Conservation (phyloP, 2,888 invertebrate genomes). For the Sussaba pulchella region DNA sequence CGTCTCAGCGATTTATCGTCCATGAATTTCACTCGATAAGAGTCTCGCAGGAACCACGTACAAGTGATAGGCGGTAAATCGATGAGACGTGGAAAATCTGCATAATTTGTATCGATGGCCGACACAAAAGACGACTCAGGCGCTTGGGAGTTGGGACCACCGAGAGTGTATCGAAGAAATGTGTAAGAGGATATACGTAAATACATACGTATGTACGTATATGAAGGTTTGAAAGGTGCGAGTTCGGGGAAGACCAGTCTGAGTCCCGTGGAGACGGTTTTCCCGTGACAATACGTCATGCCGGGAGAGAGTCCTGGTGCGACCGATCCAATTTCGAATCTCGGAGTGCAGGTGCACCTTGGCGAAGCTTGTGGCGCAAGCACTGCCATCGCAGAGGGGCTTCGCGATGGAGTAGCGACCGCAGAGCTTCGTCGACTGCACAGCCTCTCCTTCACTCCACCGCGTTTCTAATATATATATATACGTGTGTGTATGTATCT, state of each 20-base stretch:
- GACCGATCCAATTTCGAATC: constrained; percentile 66
- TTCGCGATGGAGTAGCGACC: constrained; percentile 37
- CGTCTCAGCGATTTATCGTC: constrained; percentile 4
- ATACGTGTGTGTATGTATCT: constrained; percentile 10
- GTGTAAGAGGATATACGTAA: constrained; percentile 12
- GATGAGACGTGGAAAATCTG: constrained; percentile 41
- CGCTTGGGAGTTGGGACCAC: background rate
- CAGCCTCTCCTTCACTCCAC: constrained; percentile 33
- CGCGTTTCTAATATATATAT: constrained; percentile 16
- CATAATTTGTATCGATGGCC: constrained; percentile 65
- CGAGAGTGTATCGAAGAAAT: constrained; percentile 24
- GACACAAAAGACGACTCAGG: constrained; percentile 44
- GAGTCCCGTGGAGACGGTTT: constrained; percentile 59
- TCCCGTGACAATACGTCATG: constrained; percentile 66
- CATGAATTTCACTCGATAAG: constrained; percentile 32
- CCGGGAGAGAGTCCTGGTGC: constrained; percentile 45
- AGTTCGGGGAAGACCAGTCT: constrained; percentile 31
- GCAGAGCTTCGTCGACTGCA: constrained; percentile 23
- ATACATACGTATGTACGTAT: constrained; percentile 23
- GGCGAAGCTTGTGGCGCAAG: background rate
- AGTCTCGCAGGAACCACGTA: constrained; percentile 11
- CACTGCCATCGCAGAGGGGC: constrained; percentile 1
- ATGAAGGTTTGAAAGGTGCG: constrained; percentile 21
- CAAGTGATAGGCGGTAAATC: constrained; percentile 35
- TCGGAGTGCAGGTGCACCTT: constrained; percentile 57